Conservation (phyloP, 2,113 vertebrate genomes). For the Felis chaus region DNA sequence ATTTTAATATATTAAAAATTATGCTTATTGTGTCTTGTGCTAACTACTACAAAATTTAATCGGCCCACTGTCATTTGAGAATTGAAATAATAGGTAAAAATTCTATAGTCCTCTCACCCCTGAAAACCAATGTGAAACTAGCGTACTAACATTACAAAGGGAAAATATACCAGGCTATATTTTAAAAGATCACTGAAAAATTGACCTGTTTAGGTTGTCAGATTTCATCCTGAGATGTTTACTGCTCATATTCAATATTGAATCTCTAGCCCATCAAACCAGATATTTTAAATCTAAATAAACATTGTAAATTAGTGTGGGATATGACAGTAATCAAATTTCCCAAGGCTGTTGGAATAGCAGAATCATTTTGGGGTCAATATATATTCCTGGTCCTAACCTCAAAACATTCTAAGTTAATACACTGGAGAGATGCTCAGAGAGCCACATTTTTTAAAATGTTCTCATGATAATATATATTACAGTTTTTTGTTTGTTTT, state of each 20-base stretch:
- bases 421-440: neutral
- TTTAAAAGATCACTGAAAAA: slow-evolving; percentile 49
- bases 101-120: neutral
- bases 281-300: slow-evolving; percentile 28
- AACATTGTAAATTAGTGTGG: neutral
- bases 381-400: neutral
- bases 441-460: neutral
- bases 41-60: neutral
- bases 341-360: neutral
- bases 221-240: neutral
- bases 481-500: neutral
- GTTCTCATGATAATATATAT: neutral
- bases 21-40: neutral
- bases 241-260: neutral
- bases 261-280: neutral
- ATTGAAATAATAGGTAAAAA: neutral
- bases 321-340: neutral
- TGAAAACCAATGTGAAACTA: neutral
- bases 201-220: neutral
- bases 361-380: neutral
- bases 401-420: neutral
- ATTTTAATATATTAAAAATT: neutral
- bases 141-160: neutral
- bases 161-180: neutral
- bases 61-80: neutral